Evolutionary conservation across 2,113 vertebrate genomes (phyloP).

Genomic region (Apteryx owenii): DNA sequence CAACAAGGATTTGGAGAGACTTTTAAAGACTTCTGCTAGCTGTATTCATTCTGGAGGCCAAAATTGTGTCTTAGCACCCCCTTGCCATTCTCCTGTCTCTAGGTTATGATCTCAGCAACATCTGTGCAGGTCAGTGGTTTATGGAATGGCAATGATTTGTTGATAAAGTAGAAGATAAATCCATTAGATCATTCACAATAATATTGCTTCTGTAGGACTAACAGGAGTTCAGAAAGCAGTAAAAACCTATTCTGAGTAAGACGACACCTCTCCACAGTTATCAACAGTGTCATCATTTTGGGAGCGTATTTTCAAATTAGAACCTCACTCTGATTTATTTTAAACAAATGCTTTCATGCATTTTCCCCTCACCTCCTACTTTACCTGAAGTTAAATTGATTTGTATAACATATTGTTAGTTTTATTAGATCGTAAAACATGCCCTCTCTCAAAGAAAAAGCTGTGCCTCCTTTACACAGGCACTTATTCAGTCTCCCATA

Average conservation of each 20-base stretch:
- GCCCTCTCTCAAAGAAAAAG: not conserved
- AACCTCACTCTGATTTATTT: slow-evolving; percentile 40
- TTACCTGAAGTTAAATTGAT: slow-evolving; percentile 11
- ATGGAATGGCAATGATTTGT: not conserved
- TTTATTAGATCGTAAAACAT: slow-evolving; percentile 34
- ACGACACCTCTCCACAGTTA: not conserved
- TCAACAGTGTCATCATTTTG: not conserved
- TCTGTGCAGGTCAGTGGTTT: not conserved
- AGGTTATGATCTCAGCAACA: not conserved
- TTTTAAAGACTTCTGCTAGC: not conserved
- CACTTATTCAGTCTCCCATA: not conserved
- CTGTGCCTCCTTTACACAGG: not conserved
- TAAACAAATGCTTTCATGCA: slow-evolving; percentile 40
- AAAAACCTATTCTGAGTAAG: not conserved
- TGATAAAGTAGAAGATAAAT: not conserved
- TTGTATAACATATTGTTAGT: slow-evolving; percentile 8
- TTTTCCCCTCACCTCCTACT: slow-evolving; percentile 49
- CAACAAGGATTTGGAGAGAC: not conserved
- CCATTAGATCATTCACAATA: not conserved
- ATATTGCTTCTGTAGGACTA: not conserved
- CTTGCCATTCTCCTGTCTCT: not conserved
- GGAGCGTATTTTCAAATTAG: slow-evolving; percentile 2
- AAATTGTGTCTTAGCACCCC: not conserved
- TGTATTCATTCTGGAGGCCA: not conserved
- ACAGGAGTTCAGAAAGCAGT: not conserved